phyloP scores from a whole-genome alignment of 2,113 vertebrate species.

The Regulus satrapa region DNA sequence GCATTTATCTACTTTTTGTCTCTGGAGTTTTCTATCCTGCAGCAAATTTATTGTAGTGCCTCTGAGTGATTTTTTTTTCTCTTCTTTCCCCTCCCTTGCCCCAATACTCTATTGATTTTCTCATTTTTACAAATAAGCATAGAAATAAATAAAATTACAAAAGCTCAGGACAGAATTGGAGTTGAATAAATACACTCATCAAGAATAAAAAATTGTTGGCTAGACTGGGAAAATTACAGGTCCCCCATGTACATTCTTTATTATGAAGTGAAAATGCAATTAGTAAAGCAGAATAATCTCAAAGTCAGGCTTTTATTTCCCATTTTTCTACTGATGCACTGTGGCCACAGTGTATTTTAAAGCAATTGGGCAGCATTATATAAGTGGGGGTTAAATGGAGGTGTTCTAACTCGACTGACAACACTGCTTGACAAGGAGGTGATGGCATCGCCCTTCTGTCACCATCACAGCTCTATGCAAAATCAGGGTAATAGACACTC shows the following conservation, averaged over 20 bases:
- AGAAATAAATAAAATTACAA: constrained; percentile 57
- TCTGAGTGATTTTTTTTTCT: neutral
- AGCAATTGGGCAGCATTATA: neutral
- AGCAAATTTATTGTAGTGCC: constrained; percentile 16
- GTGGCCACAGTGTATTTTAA: neutral
- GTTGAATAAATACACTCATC: constrained; percentile 46
- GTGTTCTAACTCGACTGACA: neutral
- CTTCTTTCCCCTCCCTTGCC: neutral
- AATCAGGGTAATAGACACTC: neutral
- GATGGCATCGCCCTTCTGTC: neutral
- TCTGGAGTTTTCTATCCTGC: constrained; percentile 41
- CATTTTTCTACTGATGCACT: neutral
- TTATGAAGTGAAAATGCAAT: constrained; percentile 33
- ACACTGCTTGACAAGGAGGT: neutral
- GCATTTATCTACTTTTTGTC: constrained; percentile 62
- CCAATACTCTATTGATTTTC: constrained; percentile 52
- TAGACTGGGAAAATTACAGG: constrained; percentile 6
- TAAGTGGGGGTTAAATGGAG: neutral
- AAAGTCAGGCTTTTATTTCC: neutral
- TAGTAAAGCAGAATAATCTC: constrained; percentile 15
- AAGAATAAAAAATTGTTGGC: constrained; percentile 31
- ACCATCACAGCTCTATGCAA: neutral
- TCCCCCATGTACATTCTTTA: constrained; percentile 1
- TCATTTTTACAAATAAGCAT: constrained; percentile 61
- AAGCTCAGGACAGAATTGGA: constrained; percentile 7